Evolutionary conservation across 1,140 invertebrate genomes (phyloP), one percentile per base, ranked within the genome.

Genomic region (Penaeus chinensis): DNA sequence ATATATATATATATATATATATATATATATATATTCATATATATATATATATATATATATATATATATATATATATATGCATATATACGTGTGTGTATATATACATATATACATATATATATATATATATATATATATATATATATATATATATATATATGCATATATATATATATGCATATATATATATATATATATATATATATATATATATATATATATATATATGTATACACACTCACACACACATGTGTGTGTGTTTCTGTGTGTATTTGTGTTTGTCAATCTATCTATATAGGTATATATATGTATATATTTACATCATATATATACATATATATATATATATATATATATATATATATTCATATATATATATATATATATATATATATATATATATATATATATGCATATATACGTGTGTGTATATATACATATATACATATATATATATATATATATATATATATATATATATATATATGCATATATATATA

Each of bases 301-400:
- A 66, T 66, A 66, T 69, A 69, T 69, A 69, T 69, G 13, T 69
- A 69, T 69, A 69, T 69, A 32, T 32, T 1, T 42, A 42, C 4
- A 42, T 42, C 0, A 16, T 69, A 16, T 16, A 11, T 69, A 69
- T 69, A 69, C 5, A 16, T 16, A n/a, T 16, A 69, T 69, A 11
- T 69, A 16, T 69, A 16, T 16, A 5, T 71, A n/a, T 71, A 71
- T 22, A 71, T 71, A n/a, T 71, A n/a, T 19, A 5, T 71, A 19
- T 71, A 71, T 71, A n/a, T 71, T 2, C 24, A 71, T 71, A 71
- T 71, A 71, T 71, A 71, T 71, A 71, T 71, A 71, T 27, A 71
- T 71, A 71, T 71, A 71, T 71, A 71, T 71, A 71, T 71, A 71
- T 71, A 71, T 71, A 71, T 71, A 71, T 71, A 71, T 71, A 71